Base-by-base conservation (phyloP, 2,797 vertebrate genomes). In the Poeciliopsis gracilis region DNA sequence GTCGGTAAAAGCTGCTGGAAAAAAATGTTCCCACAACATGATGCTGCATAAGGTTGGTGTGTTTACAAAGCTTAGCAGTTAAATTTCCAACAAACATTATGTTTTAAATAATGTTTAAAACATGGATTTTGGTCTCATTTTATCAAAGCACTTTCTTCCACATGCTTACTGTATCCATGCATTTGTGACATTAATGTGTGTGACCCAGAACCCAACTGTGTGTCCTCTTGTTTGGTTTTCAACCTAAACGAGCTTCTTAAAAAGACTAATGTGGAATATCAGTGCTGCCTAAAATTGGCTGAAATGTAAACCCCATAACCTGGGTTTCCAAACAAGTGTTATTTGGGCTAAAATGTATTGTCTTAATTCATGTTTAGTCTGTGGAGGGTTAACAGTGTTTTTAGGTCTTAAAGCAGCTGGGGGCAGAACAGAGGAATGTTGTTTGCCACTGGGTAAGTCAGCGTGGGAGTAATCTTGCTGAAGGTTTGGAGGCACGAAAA, bases 371-470 rank as follows among this genome's bases (percentile, higher is more conserved):
- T 23, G 33, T 12, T 38, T 38, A 25, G 41, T 77, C 49, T 61
- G 41, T 38, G 36, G 57, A 84, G 84, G 87, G 90, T 90, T 92
- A 90, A 91, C 46, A 0, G 55, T 84, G 82, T 81, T 84, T 81
- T 84, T n/a, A 47, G 10, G 71, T 82, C 53, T 72, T 47, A 61
- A 53, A 79, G 76, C 83, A 88, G 89, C 83, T 90, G 85, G 91
- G 78, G 79, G 90, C 73, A 86, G 77, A 83, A 66, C 80, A 53
- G 83, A 92, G 88, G 92, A 95, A 95, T 94, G 94, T 93, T 94
- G 91, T 94, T 94, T 94, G 87, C 90, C 76, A 85, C 82, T 72
- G 83, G 86, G 81, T 85, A 86, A 86, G 83, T 71, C 86, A 88
- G 88, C 72, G 91, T 91, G 91, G 90, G 93, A 88, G 91, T 82